These are phyloP conservation scores for Morpho achilles DNA, from an alignment of 2,888 invertebrate species.

Conservation along the genomic window DNA sequence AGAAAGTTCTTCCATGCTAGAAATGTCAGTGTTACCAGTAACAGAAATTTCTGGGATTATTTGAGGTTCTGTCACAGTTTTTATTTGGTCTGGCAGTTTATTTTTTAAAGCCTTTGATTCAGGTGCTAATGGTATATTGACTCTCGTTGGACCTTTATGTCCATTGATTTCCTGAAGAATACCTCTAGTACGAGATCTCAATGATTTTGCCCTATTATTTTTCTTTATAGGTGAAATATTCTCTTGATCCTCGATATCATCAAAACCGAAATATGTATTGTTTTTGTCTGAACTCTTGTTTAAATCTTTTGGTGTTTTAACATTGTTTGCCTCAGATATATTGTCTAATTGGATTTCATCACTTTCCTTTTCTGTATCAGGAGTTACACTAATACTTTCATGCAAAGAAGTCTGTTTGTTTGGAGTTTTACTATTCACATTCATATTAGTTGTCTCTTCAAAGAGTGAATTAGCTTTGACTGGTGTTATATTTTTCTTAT, in stretches of 20 bases:
- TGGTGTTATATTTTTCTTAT: slow-evolving; percentile 44
- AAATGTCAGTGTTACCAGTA: slow-evolving; percentile 30
- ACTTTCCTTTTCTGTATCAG: slow-evolving; percentile 15
- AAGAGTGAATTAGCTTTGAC: slow-evolving; percentile 45
- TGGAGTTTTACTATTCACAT: slow-evolving; percentile 22
- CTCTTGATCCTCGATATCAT: slow-evolving; percentile 64
- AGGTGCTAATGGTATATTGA: slow-evolving; percentile 42
- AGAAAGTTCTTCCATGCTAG: slow-evolving; percentile 35
- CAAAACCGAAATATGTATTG: slow-evolving; percentile 67
- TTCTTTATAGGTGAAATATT: slow-evolving; percentile 58
- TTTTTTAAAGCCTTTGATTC: slow-evolving; percentile 47
- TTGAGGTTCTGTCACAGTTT: slow-evolving; percentile 52
- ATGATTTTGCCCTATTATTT: slow-evolving; percentile 36
- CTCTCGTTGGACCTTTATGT: slow-evolving; percentile 46
- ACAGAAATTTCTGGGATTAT: slow-evolving; percentile 37
- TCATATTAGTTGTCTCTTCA: slow-evolving; percentile 38
- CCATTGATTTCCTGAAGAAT: slow-evolving; percentile 56
- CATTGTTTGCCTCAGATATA: slow-evolving; percentile 17
- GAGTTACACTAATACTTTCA: no score
- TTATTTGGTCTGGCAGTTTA: slow-evolving; percentile 47
- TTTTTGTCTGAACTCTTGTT: slow-evolving; percentile 32
- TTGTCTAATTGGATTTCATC: slow-evolving; percentile 5
- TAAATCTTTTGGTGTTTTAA: slow-evolving; percentile 34
- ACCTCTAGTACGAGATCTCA: slow-evolving; percentile 44
- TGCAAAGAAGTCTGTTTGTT: slow-evolving; percentile 17